Conservation (phyloP, 1,140 invertebrate species). For the Nixonia krombeini region DNA sequence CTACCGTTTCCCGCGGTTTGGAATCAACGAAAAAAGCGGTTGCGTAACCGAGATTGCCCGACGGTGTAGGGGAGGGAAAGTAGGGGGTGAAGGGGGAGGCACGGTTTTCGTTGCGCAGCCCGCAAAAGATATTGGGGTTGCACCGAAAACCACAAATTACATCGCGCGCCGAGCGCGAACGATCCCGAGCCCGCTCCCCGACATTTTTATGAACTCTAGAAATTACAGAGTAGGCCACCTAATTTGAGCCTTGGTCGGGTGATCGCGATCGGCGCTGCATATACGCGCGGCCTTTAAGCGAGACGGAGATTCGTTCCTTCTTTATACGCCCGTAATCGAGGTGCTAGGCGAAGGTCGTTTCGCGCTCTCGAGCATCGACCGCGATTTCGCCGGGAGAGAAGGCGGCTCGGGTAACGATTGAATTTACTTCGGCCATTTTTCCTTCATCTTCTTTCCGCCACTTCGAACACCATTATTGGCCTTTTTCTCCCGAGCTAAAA, state of each 20-base stretch:
- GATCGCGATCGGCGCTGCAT: conserved; percentile 36
- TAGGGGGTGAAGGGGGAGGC: too few species aligned
- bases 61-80: too few species aligned
- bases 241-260: conserved; percentile 44
- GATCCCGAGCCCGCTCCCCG: conserved; percentile 45
- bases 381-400: conserved; percentile 33
- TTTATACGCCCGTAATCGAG: conserved; percentile 45
- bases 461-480: conserved; percentile 25
- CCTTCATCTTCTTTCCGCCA: conserved; percentile 31
- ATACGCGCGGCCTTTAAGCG: conserved; percentile 36
- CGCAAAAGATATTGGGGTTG: conserved; percentile 46
- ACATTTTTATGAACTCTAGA: conserved; percentile 55
- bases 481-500: conserved; percentile 12
- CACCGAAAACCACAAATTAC: conserved; percentile 53
- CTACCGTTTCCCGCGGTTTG: too few species aligned
- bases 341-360: conserved; percentile 51
- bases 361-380: conserved; percentile 34
- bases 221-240: conserved; percentile 54
- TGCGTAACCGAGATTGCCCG: background rate
- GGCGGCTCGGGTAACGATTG: conserved; percentile 30
- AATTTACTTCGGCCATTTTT: conserved; percentile 37
- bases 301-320: conserved; percentile 34
- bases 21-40: too few species aligned
- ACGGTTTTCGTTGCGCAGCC: conserved; percentile 5
- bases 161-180: conserved; percentile 47